These are phyloP conservation scores for Centropus bengalensis DNA, from an alignment of 2,113 vertebrate genomes.

Conservation along the genomic window DNA sequence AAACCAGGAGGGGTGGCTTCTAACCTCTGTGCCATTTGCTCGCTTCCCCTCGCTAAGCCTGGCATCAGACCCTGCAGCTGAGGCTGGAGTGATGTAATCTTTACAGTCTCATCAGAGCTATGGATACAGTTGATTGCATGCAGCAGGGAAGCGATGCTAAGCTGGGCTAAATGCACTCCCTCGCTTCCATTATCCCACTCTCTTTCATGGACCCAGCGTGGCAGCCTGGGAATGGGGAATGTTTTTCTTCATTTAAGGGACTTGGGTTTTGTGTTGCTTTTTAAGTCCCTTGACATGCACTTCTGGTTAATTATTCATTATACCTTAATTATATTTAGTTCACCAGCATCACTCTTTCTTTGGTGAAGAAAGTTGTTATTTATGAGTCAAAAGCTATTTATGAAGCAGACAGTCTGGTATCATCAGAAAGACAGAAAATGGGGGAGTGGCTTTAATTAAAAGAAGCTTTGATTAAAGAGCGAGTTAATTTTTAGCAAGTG, in stretches of 20 bases:
- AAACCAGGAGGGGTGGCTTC: accelerated
- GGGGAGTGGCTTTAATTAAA: constrained; percentile 5
- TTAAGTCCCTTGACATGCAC: neutral
- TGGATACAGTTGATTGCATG: neutral
- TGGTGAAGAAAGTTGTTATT: constrained; percentile 19
- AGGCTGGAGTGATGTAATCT: neutral
- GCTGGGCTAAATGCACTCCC: neutral
- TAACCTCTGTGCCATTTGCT: accelerated
- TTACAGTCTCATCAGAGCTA: neutral
- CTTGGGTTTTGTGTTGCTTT: neutral
- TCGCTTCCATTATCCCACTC: neutral
- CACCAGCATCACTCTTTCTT: neutral
- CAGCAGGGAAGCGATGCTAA: neutral
- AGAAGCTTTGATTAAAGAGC: constrained; percentile 38
- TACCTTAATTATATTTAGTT: neutral
- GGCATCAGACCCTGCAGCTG: neutral
- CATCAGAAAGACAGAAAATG: neutral
- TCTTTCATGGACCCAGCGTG: neutral
- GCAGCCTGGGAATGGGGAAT: neutral
- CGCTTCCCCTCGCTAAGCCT: neutral
- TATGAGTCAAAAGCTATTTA: constrained; percentile 49
- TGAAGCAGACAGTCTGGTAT: constrained; percentile 27
- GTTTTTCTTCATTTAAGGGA: neutral
- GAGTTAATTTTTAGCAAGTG: constrained; percentile 31
- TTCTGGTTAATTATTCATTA: constrained; percentile 15